Base-by-base conservation (phyloP, 2,113 vertebrate species). In the Phrynosoma platyrhinos region DNA sequence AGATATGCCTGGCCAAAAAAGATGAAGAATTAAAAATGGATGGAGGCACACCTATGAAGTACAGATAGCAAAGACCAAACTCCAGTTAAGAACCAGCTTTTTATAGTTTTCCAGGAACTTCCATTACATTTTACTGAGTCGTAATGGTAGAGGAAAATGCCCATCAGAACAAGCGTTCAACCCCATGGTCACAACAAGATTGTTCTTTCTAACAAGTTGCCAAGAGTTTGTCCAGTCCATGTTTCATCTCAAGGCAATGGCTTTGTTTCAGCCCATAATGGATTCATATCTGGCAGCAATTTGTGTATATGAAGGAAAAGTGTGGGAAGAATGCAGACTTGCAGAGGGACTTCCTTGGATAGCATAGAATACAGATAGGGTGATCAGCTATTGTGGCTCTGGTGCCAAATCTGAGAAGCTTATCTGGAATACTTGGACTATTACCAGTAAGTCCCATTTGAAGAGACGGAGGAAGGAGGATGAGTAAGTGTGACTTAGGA, bases 281-380 rank as follows among this genome's bases (percentile, higher is more conserved):
- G 23, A 20, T 72, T 88, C 36, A 14, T 1, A 53, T 79, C 90
- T 95, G 90, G 90, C 88, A 71, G 42, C 40, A 1, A 0, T 55
- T 71, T 27, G 53, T 72, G 5, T 42, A 40, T 92, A 89, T 83
- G 79, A 1, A 36, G 77, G 8, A 89, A 30, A 47, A 0, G 84
- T 0, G 0, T 87, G 80, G 82, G 89, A 83, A 93, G 72, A 82
- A 82, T 53, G 52, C 81, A 0, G 0, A 62, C 14, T 62, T 71
- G 68, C 68, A 27, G 25, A 5, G 92, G 83, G 86, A 16, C 93
- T 32, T 71, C 23, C 83, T 85, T 81, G 88, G 87, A 68, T 74
- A 88, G 84, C 12, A 1, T 1, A 52, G 13, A 69, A 74, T 0
- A 0, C 66, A 58, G 3, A 23, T 0, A 1, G 81, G 83, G 58